Evolutionary conservation across 2,888 invertebrate genomes (phyloP), one percentile per base, ranked within the genome.

Genomic region (Anthoptus insignis): DNA sequence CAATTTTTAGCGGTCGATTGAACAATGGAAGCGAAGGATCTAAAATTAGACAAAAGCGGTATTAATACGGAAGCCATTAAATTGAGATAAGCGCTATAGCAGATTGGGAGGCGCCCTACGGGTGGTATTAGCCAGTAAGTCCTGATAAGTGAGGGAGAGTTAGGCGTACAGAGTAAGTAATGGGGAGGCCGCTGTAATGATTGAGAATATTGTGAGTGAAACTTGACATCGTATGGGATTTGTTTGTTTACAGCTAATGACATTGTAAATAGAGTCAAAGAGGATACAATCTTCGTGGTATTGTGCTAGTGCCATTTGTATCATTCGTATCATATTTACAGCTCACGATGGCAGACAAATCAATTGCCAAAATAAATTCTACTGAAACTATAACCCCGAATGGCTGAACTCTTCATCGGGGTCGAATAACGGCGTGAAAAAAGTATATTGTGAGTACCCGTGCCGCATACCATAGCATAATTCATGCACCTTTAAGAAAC

Each of bases 51-150:
- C 91, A 91, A 92, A 91, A 86, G 83, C 90, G 86, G 92, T 86
- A 91, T 90, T 91, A 91, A 91, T 91, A 89, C 89, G 88, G 89
- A 89, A 89, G 86, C 91, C 91, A 93, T 92, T 92, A 92, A 91
- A 91, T 91, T 89, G 90, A 91, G 91, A 93, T 93, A 92, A 92
- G 91, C 89, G 83, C 79, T 76, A 78, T 82, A 85, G 89, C 89
- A 91, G 90, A 91, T 91, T 91, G 91, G 91, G 89, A 82, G 85
- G 82, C 84, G 85, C 89, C 92, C 91, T 89, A 84, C 86, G 87
- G 83, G 85, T 86, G 88, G 91, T 89, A 89, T 92, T 91, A 92
- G 87, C 81, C 81, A 82, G 80, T 86, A 89, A 91, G 90, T 86
- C 90, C 86, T 88, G 91, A 91, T 91, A 92, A 91, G 85, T 89